Conservation (phyloP, 2,113 vertebrate genomes). For the Rana temporaria region DNA sequence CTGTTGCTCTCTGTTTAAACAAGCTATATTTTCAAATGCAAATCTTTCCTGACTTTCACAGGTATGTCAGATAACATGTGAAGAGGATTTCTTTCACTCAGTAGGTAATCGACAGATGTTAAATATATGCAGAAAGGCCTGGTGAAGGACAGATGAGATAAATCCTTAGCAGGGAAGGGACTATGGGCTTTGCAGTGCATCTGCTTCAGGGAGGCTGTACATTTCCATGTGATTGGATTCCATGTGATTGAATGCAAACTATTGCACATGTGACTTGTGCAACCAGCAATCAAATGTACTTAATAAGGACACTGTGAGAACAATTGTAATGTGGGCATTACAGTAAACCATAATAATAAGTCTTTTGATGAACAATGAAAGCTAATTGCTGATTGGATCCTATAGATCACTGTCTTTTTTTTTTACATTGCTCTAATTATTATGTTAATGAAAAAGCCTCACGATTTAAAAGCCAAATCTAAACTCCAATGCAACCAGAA, state of each 20-base stretch:
- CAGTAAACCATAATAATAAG: no score
- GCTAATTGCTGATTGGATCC: no score
- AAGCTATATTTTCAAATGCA: constrained; percentile 10
- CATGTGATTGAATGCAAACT: not conserved
- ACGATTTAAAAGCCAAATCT: no score
- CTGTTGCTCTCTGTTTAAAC: not conserved
- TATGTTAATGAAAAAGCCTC: no score
- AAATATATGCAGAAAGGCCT: constrained; percentile 41
- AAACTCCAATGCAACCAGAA: no score
- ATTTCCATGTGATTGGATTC: not conserved
- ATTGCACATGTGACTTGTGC: not conserved
- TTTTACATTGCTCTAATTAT: no score
- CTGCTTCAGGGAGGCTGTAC: constrained; percentile 16
- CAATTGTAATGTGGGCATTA: no score
- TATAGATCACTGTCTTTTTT: no score
- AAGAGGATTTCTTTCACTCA: constrained; percentile 19
- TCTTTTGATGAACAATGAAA: no score
- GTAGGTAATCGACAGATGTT: constrained; percentile 41
- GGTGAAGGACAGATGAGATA: constrained; percentile 42
- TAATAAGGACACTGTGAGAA: no score
- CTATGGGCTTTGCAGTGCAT: constrained; percentile 1
- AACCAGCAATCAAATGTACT: not conserved
- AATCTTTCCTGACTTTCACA: constrained; percentile 18
- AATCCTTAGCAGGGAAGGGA: constrained; percentile 35
- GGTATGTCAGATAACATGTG: constrained; percentile 32